Conservation (phyloP, 2,888 invertebrate species). For the Leucophora obtusa region DNA sequence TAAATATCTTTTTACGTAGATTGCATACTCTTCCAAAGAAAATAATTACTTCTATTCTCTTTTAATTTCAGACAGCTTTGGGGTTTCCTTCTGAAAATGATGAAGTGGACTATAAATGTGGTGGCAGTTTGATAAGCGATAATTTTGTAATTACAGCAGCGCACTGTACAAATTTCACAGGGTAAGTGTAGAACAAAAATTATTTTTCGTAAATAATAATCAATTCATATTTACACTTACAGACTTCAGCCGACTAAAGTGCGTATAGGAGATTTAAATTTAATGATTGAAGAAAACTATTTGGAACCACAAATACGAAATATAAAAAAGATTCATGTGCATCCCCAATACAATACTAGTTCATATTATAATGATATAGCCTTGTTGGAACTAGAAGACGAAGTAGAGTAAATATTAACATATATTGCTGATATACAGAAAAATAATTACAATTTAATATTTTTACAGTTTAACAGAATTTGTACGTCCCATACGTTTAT, state of each 20-base stretch:
- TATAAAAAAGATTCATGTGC: slow-evolving; percentile 68
- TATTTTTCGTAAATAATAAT: background rate
- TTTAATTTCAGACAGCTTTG: slow-evolving; percentile 69
- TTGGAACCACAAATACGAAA: slow-evolving; percentile 70
- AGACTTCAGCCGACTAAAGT: slow-evolving; percentile 71
- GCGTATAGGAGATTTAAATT: slow-evolving; percentile 74
- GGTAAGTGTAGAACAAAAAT: slow-evolving; percentile 64
- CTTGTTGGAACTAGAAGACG: slow-evolving; percentile 67
- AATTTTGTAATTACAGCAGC: slow-evolving; percentile 75
- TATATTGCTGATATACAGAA: background rate
- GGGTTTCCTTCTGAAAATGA: slow-evolving; percentile 65
- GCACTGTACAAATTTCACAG: slow-evolving; percentile 73
- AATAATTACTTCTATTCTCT: background rate
- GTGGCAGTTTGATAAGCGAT: slow-evolving; percentile 76
- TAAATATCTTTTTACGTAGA: too few relatives aligned
- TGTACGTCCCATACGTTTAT: slow-evolving; percentile 82
- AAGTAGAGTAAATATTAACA: slow-evolving; percentile 70
- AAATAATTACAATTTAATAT: background rate
- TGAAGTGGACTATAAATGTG: slow-evolving; percentile 75
- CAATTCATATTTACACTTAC: background rate
- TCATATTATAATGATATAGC: slow-evolving; percentile 75
- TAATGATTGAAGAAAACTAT: slow-evolving; percentile 68
- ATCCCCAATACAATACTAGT: slow-evolving; percentile 69
- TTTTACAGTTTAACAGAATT: slow-evolving; percentile 72
- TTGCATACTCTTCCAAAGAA: too few relatives aligned